Conservation (phyloP, 1,140 invertebrate genomes). For the Scylla paramamosain region DNA sequence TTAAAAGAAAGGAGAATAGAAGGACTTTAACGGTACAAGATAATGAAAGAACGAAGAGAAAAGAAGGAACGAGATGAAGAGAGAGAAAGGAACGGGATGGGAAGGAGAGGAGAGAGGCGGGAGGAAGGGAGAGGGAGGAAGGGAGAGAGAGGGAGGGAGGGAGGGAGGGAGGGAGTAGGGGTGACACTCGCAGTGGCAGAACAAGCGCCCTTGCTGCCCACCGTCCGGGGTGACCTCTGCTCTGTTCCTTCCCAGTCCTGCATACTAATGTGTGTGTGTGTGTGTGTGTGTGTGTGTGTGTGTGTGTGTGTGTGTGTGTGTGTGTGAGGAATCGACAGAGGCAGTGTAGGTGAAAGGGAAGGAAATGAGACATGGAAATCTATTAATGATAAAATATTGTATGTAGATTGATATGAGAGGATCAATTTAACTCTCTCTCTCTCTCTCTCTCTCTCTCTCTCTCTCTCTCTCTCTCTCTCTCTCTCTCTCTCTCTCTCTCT, state of each 20-base stretch:
- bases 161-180: neutral
- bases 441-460: too few relatives aligned
- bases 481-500: too few relatives aligned
- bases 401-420: too few relatives aligned
- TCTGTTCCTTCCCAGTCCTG: conserved; percentile 25
- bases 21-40: neutral
- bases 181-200: conserved; percentile 53
- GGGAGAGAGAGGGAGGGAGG: neutral
- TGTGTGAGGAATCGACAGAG: too few relatives aligned
- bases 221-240: conserved; percentile 63
- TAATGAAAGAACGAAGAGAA: neutral
- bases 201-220: conserved; percentile 59
- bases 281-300: conserved; percentile 20
- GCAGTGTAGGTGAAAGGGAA: too few relatives aligned
- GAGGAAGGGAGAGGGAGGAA: neutral
- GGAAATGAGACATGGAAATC: too few relatives aligned
- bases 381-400: too few relatives aligned
- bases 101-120: neutral
- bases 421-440: too few relatives aligned
- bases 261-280: conserved; percentile 46
- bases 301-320: conserved; percentile 14
- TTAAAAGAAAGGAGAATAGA: neutral
- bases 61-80: neutral
- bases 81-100: neutral
- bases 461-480: too few relatives aligned